phyloP scores from a whole-genome alignment of 1,140 invertebrate species.

The Hylyphantes graminicola region DNA sequence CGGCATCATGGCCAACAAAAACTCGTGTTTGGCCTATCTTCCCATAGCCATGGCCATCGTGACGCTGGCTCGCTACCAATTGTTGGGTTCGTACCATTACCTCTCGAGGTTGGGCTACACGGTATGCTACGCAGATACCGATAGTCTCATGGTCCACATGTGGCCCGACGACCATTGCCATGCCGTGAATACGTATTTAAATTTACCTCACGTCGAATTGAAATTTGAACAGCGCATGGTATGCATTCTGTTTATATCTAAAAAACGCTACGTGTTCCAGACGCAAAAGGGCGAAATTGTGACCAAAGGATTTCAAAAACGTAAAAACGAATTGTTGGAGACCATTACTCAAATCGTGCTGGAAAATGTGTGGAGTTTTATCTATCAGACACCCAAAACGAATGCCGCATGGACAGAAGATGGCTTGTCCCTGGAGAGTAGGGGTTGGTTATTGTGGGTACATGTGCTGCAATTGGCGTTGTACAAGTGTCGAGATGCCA shows the following conservation, averaged over 20 bases:
- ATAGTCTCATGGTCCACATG: conserved; percentile 8
- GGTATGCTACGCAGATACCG: conserved; percentile 15
- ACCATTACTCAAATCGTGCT: background rate
- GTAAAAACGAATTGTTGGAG: background rate
- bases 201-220: background rate
- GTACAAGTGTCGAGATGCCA: conserved; percentile 25
- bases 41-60: conserved; percentile 17
- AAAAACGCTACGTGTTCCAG: background rate
- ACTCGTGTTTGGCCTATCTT: conserved; percentile 18
- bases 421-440: background rate
- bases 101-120: background rate
- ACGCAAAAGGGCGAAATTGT: background rate
- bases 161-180: conserved; percentile 5
- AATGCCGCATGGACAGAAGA: conserved; percentile 2
- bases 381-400: no score
- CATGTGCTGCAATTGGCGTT: background rate
- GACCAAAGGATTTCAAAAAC: conserved; percentile 19
- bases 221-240: conserved; percentile 2
- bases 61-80: conserved; percentile 12
- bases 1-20: conserved; percentile 27
- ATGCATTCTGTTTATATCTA: background rate
- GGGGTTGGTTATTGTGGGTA: background rate
- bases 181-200: background rate
- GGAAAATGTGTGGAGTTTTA: background rate
- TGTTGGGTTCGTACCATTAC: conserved; percentile 23